Evolutionary conservation across 1,140 invertebrate genomes (phyloP), one percentile per base, ranked within the genome.

Genomic region (Ruditapes philippinarum): DNA sequence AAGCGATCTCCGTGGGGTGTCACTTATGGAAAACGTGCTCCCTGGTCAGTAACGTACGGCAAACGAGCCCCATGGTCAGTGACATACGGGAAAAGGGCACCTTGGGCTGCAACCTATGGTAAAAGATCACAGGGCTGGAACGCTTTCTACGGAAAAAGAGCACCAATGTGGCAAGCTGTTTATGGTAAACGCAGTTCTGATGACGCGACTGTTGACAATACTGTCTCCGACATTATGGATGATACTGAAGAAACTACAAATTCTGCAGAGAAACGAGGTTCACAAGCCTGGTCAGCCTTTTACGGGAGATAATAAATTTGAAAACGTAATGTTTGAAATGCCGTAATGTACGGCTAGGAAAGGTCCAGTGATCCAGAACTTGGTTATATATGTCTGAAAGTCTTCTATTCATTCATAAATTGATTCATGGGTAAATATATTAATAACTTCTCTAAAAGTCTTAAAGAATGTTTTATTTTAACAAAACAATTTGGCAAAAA

Each of bases 281-380:
- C 40, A 79, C 81, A 83, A 49, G 60, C 11, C 11, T 86, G 84
- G 84, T 33, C 36, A 1, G 84, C 84, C n/a, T 60, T 86, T 1
- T 86, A 86, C 51, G 84, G 84, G 1, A 86, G 62, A 84, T 81
- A 62, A 81, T 31, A 60, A n/a, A n/a, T n/a, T n/a, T n/a, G n/a
- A n/a, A n/a, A n/a, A n/a, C n/a, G n/a, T n/a, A n/a, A n/a, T n/a
- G n/a, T n/a, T n/a, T n/a, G n/a, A n/a, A n/a, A n/a, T n/a, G n/a
- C n/a, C n/a, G n/a, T n/a, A n/a, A n/a, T n/a, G n/a, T n/a, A n/a
- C n/a, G n/a, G n/a, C n/a, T n/a, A n/a, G n/a, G n/a, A n/a, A n/a
- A n/a, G n/a, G n/a, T n/a, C n/a, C n/a, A n/a, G n/a, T n/a, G n/a
- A n/a, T n/a, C n/a, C n/a, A n/a, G n/a, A n/a, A n/a, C n/a, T n/a